These are phyloP conservation scores for Hormaphis cornu DNA, from an alignment of 1,140 invertebrate species.

Conservation along the genomic window DNA sequence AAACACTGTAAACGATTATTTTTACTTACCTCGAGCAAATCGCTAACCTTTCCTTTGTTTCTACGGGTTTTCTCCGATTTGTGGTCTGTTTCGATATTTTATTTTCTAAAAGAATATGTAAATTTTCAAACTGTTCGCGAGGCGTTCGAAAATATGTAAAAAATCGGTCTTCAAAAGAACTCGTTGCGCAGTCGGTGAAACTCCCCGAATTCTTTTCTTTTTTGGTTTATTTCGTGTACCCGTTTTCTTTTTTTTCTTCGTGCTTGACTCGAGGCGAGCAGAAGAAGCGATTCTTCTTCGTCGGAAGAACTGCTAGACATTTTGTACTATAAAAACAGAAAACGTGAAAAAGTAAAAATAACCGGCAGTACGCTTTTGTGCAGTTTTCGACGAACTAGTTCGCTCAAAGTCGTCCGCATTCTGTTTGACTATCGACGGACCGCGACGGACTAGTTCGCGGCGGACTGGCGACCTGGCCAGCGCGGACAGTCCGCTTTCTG, in stretches of 20 bases:
- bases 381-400: neutral
- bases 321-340: neutral
- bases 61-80: neutral
- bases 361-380: neutral
- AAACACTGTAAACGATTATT: neutral
- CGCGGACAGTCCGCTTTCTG: no score
- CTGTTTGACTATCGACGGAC: neutral
- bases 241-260: neutral
- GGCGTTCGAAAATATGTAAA: neutral
- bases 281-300: neutral
- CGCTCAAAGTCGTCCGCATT: neutral
- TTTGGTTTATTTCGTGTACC: constrained; percentile 1
- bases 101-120: neutral
- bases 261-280: neutral
- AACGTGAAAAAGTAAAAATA: neutral
- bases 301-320: neutral
- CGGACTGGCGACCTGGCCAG: neutral
- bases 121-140: neutral
- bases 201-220: neutral
- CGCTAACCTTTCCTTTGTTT: no score
- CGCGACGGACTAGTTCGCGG: no score
- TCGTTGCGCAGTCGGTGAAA: neutral
- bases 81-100: neutral
- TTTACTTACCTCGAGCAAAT: no score
- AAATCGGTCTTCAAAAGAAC: neutral